phyloP scores from a whole-genome alignment of 2,888 invertebrate species.

The Pammene fasciana region DNA sequence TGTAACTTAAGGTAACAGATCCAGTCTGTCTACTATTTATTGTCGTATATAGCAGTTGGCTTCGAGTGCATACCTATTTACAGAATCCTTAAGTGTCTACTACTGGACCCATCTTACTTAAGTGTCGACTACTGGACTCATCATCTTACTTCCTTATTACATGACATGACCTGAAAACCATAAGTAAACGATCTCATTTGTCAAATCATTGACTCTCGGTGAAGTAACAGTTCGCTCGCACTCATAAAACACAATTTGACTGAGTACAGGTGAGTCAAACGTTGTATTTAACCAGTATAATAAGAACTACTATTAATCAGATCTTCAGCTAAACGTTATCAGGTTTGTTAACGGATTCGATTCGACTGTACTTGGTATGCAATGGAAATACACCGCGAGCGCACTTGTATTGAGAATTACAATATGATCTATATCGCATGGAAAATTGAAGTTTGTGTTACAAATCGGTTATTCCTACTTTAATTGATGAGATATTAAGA shows the following conservation, averaged over 20 bases:
- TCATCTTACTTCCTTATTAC: slow-evolving; percentile 52
- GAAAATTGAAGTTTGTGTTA: slow-evolving; percentile 10
- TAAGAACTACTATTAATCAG: neutral
- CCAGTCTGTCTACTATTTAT: too few species aligned
- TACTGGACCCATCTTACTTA: slow-evolving; percentile 39
- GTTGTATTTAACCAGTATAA: neutral
- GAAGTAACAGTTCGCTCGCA: slow-evolving; percentile 14
- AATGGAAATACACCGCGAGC: slow-evolving; percentile 1
- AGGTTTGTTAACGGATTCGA: neutral
- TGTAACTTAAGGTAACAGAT: neutral
- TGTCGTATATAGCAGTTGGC: too few species aligned
- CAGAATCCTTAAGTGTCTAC: neutral
- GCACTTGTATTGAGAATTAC: slow-evolving; percentile 14
- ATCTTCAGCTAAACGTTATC: neutral
- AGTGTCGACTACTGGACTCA: too few species aligned
- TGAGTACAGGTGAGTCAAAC: neutral
- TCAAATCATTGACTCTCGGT: slow-evolving; percentile 53
- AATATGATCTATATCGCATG: slow-evolving; percentile 25
- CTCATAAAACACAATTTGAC: neutral
- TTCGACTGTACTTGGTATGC: neutral
- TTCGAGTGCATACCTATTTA: neutral
- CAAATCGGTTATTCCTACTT: neutral
- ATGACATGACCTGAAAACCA: slow-evolving; percentile 45
- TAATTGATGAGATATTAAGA: slow-evolving; percentile 5
- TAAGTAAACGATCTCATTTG: slow-evolving; percentile 57